phyloP scores from a whole-genome alignment of 1,140 invertebrate species.

The Druon quercuslanigerum region DNA sequence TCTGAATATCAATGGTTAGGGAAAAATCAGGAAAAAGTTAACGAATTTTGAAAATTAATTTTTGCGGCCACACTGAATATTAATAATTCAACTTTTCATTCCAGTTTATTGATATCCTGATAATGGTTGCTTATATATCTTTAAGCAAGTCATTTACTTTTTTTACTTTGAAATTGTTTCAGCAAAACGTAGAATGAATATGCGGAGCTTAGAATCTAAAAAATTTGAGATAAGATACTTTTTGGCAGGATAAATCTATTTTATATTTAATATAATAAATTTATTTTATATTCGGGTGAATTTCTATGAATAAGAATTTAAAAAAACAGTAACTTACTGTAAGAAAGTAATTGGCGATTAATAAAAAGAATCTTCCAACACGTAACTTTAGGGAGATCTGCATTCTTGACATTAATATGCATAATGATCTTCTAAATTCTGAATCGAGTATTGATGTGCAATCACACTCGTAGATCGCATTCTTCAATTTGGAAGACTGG shows the following conservation, averaged over 20 bases:
- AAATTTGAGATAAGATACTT: not conserved
- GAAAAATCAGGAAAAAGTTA: too few species aligned
- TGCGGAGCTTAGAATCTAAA: not conserved
- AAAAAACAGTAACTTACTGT: not conserved
- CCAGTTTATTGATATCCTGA: too few species aligned
- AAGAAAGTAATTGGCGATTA: not conserved
- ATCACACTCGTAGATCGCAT: not conserved
- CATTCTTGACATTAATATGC: not conserved
- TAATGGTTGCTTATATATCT: not conserved
- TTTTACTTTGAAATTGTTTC: not conserved
- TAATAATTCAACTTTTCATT: too few species aligned
- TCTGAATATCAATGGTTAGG: too few species aligned
- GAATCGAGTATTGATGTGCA: not conserved
- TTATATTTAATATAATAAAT: too few species aligned
- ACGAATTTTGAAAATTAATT: too few species aligned
- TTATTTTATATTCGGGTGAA: too few species aligned
- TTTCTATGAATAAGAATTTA: not conserved
- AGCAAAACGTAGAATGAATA: not conserved
- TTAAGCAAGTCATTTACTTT: not conserved
- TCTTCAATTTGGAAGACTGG: not conserved
- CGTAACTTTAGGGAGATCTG: not conserved
- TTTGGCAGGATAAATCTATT: too few species aligned
- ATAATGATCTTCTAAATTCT: not conserved
- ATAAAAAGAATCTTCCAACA: not conserved
- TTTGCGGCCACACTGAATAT: too few species aligned